Conservation (phyloP, 2,797 vertebrate species). For the Tokudaia muenninki region DNA sequence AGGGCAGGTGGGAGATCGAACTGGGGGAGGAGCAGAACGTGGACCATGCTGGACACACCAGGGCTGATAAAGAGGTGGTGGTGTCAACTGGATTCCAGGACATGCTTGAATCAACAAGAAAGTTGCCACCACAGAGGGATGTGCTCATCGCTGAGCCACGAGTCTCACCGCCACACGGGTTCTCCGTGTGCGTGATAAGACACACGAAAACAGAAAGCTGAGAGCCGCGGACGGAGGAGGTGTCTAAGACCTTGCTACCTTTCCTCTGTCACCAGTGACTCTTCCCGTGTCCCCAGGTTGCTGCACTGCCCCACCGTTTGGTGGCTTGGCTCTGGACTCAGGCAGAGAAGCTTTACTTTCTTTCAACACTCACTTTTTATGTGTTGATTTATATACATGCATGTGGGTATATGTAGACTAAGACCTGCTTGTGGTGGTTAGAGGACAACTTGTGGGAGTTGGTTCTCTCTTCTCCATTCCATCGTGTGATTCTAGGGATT, state of each 20-base stretch:
- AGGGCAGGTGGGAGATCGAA: neutral
- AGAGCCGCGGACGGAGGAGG: neutral
- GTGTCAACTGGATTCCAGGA: neutral
- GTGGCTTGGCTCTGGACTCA: neutral
- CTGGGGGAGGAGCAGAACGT: neutral
- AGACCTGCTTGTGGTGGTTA: too few species aligned
- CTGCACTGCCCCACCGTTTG: neutral
- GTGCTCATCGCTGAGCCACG: neutral
- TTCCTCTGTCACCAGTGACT: neutral
- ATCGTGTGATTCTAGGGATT: neutral
- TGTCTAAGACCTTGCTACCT: neutral
- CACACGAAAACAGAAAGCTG: neutral
- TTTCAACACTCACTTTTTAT: neutral
- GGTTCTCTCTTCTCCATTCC: neutral
- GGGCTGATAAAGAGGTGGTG: neutral
- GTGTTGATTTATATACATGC: neutral
- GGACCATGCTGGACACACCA: too few species aligned
- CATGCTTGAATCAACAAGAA: neutral
- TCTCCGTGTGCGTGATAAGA: neutral
- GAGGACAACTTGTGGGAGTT: neutral
- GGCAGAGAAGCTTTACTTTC: neutral
- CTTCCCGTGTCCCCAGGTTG: neutral
- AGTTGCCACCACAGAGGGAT: neutral
- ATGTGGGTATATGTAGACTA: neutral
- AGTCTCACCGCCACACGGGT: neutral